phyloP scores from a whole-genome alignment of 2,113 vertebrate genomes.

The Rattus norvegicus region DNA sequence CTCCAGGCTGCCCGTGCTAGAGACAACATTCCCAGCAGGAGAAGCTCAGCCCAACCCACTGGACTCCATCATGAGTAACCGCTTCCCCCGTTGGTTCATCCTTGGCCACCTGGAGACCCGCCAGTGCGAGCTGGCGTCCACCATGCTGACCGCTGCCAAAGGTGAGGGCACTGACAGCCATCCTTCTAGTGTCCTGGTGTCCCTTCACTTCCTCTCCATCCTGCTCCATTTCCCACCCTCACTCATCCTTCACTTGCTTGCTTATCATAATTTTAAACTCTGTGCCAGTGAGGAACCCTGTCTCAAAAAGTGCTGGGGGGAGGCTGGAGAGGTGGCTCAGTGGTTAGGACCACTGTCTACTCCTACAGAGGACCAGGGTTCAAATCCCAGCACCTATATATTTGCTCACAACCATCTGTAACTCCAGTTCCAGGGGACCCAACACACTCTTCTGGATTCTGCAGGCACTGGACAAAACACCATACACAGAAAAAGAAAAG shows the following conservation, averaged over 20 bases:
- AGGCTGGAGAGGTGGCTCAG: background rate
- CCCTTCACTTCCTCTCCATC: background rate
- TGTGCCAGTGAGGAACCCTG: background rate
- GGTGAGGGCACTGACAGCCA: constrained; percentile 61
- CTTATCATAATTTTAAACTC: background rate
- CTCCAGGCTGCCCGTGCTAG: constrained; percentile 82
- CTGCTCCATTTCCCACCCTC: background rate
- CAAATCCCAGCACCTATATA: background rate
- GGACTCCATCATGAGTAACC: constrained; percentile 81
- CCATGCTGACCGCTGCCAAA: constrained; percentile 85
- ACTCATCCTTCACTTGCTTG: background rate
- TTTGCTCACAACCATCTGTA: background rate
- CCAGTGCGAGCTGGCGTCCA: constrained; percentile 85
- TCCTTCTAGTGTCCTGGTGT: background rate
- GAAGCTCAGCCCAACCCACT: constrained; percentile 76
- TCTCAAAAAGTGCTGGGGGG: background rate
- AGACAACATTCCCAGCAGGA: constrained; percentile 73
- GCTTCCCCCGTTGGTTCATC: constrained; percentile 85
- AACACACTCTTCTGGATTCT: background rate
- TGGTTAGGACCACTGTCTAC: background rate
- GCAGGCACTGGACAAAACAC: background rate
- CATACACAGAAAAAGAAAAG: background rate
- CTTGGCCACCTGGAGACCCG: constrained; percentile 85
- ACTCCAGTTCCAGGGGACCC: background rate
- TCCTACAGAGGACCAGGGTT: background rate